These are phyloP conservation scores for Leuctra nigra DNA, from an alignment of 2,888 invertebrate species.

Conservation along the genomic window DNA sequence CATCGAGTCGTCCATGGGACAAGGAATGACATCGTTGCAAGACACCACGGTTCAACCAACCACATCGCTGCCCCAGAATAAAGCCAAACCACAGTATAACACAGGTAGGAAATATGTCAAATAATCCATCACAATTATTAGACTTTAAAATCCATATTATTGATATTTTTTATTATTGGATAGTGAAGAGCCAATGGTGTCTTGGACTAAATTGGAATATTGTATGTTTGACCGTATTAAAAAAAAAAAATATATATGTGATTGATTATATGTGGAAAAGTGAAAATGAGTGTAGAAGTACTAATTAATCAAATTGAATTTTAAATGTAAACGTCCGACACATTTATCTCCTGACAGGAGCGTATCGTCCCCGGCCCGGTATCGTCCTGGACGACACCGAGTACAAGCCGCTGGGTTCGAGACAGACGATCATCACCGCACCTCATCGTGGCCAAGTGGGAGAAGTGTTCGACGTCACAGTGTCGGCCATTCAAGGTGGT, in stretches of 20 bases:
- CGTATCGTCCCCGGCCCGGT: conserved; percentile 74
- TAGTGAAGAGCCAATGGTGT: no score
- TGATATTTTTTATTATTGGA: no score
- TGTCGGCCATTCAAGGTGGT: conserved; percentile 82
- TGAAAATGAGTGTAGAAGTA: no score
- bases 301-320: no score
- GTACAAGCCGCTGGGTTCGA: conserved; percentile 58
- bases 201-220: no score
- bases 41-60: not conserved
- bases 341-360: not conserved
- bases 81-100: conserved; percentile 9
- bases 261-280: no score
- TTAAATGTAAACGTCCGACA: no score
- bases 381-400: conserved; percentile 80
- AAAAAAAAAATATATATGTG: no score
- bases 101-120: conserved; percentile 11
- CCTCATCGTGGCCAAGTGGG: conserved; percentile 48
- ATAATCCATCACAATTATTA: no score
- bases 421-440: conserved; percentile 38
- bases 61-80: not conserved
- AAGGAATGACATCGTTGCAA: not conserved
- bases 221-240: no score
- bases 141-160: no score
- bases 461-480: conserved; percentile 82
- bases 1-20: conserved; percentile 41